Percentiles rank a stretch among this genome's conserved stretches.
phyloP scores from a whole-genome alignment of 1,140 invertebrate genomes.

The Zaprionus davidi region DNA sequence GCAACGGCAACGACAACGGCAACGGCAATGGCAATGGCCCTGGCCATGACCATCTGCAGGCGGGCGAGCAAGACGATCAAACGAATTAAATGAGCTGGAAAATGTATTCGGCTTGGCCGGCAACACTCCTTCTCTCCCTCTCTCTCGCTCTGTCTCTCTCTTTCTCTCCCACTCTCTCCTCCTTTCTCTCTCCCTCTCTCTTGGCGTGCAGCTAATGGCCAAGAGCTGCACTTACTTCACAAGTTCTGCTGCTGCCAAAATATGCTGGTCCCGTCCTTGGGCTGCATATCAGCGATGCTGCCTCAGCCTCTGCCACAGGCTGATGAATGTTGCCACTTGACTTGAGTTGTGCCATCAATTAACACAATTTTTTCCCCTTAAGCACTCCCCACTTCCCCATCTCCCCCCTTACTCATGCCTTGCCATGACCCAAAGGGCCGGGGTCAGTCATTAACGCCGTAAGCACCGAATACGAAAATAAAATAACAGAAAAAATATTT shows the following conservation, averaged over 20 bases:
- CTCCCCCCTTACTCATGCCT: neutral
- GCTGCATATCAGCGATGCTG: constrained; percentile 18
- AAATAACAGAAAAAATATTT: constrained; percentile 1
- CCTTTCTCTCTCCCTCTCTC: neutral
- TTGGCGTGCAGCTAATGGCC: constrained; percentile 35
- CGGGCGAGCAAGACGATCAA: constrained; percentile 25
- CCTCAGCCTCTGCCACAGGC: constrained; percentile 2
- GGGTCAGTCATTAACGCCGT: constrained; percentile 23
- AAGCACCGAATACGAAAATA: neutral
- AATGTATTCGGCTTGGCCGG: constrained; percentile 39
- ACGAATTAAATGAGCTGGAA: constrained; percentile 55
- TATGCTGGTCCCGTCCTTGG: constrained; percentile 26
- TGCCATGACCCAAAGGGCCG: constrained; percentile 60
- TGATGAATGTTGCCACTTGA: constrained; percentile 18
- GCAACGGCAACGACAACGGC: constrained; percentile 28
- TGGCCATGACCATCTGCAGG: constrained; percentile 5
- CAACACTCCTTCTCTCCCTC: neutral
- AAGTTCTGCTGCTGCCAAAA: constrained; percentile 15
- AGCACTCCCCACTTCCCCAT: too few relatives aligned
- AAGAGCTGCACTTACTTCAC: constrained; percentile 25
- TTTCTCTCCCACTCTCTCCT: neutral
- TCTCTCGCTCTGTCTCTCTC: too few relatives aligned
- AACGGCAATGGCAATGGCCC: constrained; percentile 10
- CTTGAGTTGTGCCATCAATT: constrained; percentile 37
- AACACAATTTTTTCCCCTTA: constrained; percentile 25